Evolutionary conservation across 2,797 vertebrate species (phyloP), one percentile per base, ranked within the genome.

Genomic region (Bucorvus abyssinicus): DNA sequence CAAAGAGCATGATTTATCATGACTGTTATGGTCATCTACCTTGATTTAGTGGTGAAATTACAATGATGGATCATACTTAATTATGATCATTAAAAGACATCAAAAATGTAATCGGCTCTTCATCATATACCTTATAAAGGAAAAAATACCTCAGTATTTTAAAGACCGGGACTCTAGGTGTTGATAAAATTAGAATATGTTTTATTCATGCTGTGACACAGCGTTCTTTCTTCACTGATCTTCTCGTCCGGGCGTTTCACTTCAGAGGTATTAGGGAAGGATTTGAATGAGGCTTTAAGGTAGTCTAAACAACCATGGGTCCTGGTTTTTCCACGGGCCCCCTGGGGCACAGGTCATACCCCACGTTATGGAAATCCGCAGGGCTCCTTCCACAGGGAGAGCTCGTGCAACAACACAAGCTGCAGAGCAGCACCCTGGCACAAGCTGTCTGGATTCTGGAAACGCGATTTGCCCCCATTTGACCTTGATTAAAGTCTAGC

Each of bases 61-160:
- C 87, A 96, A 63, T 97, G 96, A 97, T 97, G 84, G 96, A 98
- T 97, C 84, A 84, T 89, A 90, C 91, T 97, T 97, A 97, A 97
- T 97, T 97, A 97, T 94, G 86, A 97, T 97, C 95, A 97, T 97
- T 97, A 97, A 97, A 97, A 97, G 83, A 93, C 82, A 97, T 97
- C 91, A 97, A 97, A 97, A 93, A 97, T 96, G 77, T 86, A 97
- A 96, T 96, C 92, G 80, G 73, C 92, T 97, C 63, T 97, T 97
- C 91, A 97, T 96, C 96, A 97, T 92, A 96, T 49, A 95, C 84
- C 94, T 96, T 94, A 89, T 79, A 85, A 93, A 95, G 84, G 90
- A 89, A 96, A 93, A 86, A 79, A 90, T 8, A 53, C 64, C 78
- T 87, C 89, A 82, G 50, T 60, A 84, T 95, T 96, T 96, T 96